Conservation (phyloP, 1,140 invertebrate genomes). For the Trichogramma pretiosum region DNA sequence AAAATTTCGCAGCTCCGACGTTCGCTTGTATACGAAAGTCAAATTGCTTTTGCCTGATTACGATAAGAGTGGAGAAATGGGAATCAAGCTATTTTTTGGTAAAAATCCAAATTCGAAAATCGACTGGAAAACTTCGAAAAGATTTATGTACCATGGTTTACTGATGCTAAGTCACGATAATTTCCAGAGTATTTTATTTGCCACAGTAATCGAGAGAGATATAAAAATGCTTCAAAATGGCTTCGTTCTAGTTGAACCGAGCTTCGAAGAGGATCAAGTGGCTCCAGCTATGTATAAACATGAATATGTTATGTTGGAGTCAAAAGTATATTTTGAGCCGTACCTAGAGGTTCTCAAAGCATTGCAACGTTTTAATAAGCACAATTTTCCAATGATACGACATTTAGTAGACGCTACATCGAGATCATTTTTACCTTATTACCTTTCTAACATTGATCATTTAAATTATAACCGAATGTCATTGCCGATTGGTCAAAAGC, state of each 20-base stretch:
- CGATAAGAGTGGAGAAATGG: not conserved
- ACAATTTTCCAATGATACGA: slow-evolving; percentile 28
- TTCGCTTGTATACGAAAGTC: slow-evolving; percentile 1
- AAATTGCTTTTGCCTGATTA: not conserved
- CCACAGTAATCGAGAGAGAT: not conserved
- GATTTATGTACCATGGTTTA: not conserved
- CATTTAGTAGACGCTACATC: not conserved
- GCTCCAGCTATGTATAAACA: slow-evolving; percentile 26
- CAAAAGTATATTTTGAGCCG: slow-evolving; percentile 60
- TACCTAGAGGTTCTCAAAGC: slow-evolving; percentile 56
- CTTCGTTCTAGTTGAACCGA: not conserved
- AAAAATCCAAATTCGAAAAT: not conserved
- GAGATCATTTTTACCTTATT: not conserved
- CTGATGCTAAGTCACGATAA: slow-evolving; percentile 1
- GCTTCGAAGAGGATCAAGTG: not conserved
- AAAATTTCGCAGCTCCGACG: not conserved
- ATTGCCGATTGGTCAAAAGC: too few species aligned
- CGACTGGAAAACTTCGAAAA: slow-evolving; percentile 1
- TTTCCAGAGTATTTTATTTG: not conserved
- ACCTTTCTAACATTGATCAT: too few species aligned
- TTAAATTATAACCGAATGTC: too few species aligned
- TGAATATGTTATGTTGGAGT: slow-evolving; percentile 55
- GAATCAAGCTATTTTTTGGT: slow-evolving; percentile 1
- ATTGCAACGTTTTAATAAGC: slow-evolving; percentile 45
- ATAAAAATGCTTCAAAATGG: not conserved